These are phyloP conservation scores for Dolichopus griseipennis DNA, from an alignment of 2,888 invertebrate species.

Conservation along the genomic window DNA sequence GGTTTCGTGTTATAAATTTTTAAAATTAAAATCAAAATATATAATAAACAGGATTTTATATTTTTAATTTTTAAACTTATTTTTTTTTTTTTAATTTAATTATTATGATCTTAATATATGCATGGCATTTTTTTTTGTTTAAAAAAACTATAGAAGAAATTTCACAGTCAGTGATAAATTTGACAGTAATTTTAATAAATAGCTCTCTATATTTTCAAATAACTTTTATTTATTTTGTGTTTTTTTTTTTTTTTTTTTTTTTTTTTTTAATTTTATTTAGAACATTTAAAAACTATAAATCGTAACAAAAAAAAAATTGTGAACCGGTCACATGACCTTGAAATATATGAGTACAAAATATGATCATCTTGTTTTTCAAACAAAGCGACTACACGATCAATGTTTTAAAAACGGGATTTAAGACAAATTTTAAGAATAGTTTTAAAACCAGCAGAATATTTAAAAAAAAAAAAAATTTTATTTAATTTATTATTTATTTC, in stretches of 20 bases:
- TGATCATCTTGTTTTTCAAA: too few species aligned
- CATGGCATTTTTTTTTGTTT: background rate
- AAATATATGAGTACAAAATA: background rate
- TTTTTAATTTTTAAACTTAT: background rate
- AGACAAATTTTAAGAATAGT: too few species aligned
- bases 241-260: too few species aligned
- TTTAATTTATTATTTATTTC: too few species aligned
- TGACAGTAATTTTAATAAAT: background rate
- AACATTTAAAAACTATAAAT: background rate
- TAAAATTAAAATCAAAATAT: background rate
- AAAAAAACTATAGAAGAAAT: background rate
- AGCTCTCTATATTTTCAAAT: background rate
- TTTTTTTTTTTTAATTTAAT: background rate
- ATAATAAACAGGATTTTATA: background rate
- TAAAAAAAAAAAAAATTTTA: too few species aligned
- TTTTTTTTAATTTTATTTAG: background rate
- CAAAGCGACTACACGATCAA: background rate
- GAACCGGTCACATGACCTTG: background rate
- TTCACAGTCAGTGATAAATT: background rate
- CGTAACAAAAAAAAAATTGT: too few species aligned
- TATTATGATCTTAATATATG: background rate
- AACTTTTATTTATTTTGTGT: too few species aligned
- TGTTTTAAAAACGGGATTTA: background rate
- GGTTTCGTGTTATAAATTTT: too few species aligned
- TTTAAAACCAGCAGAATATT: too few species aligned